phyloP scores from a whole-genome alignment of 2,888 invertebrate genomes.

The Ophion ellenae region DNA sequence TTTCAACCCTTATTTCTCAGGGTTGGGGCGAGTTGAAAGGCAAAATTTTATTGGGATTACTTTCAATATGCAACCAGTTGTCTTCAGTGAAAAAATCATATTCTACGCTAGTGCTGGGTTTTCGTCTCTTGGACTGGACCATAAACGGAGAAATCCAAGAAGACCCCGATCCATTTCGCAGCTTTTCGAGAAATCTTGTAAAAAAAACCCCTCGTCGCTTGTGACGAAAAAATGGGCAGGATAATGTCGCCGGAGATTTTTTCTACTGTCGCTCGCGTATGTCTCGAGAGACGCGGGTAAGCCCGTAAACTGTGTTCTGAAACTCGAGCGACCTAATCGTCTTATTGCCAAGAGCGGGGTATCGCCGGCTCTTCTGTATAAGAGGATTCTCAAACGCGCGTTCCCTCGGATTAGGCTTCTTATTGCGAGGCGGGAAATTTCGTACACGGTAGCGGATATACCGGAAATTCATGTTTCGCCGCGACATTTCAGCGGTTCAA shows the following conservation, averaged over 20 bases:
- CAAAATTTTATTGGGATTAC: too few relatives aligned
- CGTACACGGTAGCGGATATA: constrained; percentile 59
- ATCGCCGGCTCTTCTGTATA: constrained; percentile 67
- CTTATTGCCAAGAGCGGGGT: constrained; percentile 69
- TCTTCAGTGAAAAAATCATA: too few relatives aligned
- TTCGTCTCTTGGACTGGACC: too few relatives aligned
- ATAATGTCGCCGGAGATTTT: constrained; percentile 29
- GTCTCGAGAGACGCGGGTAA: constrained; percentile 11
- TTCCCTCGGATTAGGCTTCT: constrained; percentile 69
- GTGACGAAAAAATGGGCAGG: constrained; percentile 27
- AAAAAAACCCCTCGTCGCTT: not conserved
- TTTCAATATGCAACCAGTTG: too few relatives aligned
- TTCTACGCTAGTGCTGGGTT: too few relatives aligned
- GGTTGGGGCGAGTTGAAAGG: too few relatives aligned
- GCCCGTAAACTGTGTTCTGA: constrained; percentile 38
- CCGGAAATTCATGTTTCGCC: constrained; percentile 69
- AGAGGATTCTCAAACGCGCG: constrained; percentile 73
- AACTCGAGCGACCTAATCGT: constrained; percentile 71
- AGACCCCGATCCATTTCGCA: not conserved
- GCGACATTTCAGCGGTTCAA: constrained; percentile 68
- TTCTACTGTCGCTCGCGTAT: constrained; percentile 8
- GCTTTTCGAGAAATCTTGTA: not conserved
- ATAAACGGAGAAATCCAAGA: not conserved
- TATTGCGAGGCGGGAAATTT: constrained; percentile 70
- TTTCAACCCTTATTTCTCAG: too few relatives aligned